phyloP scores from a whole-genome alignment of 2,797 vertebrate genomes.

The Champsocephalus gunnari region DNA sequence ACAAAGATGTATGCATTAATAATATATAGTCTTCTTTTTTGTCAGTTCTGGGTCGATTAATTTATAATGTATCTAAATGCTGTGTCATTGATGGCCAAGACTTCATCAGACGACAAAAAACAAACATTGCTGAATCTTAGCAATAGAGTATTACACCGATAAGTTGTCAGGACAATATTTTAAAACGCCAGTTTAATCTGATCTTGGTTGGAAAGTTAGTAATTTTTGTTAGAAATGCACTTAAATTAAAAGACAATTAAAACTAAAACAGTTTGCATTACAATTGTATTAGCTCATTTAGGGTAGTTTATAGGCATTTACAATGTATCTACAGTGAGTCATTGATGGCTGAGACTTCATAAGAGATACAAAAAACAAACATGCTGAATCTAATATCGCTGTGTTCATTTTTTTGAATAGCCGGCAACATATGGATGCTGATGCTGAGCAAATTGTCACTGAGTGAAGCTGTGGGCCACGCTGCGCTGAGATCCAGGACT shows the following conservation, averaged over 20 bases:
- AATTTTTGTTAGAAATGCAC: no score
- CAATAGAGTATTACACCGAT: no score
- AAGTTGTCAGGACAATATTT: no score
- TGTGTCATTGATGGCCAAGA: not conserved
- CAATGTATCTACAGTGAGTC: not conserved
- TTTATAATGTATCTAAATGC: no score
- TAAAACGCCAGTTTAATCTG: no score
- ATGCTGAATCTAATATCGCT: not conserved
- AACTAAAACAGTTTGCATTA: no score
- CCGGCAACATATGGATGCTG: constrained; percentile 27
- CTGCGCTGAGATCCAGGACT: constrained; percentile 55
- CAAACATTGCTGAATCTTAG: not conserved
- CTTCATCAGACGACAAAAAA: not conserved
- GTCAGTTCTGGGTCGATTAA: not conserved
- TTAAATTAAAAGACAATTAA: no score
- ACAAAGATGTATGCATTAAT: not conserved
- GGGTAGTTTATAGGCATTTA: no score
- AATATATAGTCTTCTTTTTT: not conserved
- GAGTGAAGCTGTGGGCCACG: constrained; percentile 59
- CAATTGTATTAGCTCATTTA: no score
- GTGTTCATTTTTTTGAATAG: not conserved
- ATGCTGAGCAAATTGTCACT: constrained; percentile 60
- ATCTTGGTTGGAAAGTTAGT: no score
- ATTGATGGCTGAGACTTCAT: not conserved
- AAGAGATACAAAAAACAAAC: constrained; percentile 8